Base-by-base conservation (phyloP, 2,888 invertebrate species). In the Bellardia pandia region DNA sequence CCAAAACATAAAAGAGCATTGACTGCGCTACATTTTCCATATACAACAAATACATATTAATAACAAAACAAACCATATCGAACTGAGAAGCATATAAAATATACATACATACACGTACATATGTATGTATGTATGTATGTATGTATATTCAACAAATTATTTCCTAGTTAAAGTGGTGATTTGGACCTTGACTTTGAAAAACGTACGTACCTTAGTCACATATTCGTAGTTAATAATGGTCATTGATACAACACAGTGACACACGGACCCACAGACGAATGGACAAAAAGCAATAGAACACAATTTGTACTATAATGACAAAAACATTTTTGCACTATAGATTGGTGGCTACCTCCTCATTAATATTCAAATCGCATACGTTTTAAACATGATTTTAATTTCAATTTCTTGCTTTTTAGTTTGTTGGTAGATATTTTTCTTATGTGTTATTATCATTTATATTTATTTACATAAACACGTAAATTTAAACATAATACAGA, bases 141-240 rank as follows among this genome's bases (percentile, higher is more conserved):
- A 75, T 56, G 58, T 51, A 56, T 56, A 7, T 14, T 66, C 5
- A 51, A 62, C 1, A 68, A 62, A 23, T 42, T 45, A 80, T 81
- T 87, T 87, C 86, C 86, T 77, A 60, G 69, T 87, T 62, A 2
- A 71, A 48, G 30, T 76, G 64, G 33, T 45, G 60, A 9, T 58
- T 30, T 23, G 3, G 16, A 78, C 86, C 86, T 84, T 87, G 86
- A 87, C 86, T 84, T 87, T 87, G 86, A 87, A 87, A 87, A 77
- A 81, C 68, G 58, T 77, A 48, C 66, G 42, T 14, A 51, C 11
- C 51, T n/a, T 37, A 51, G 60, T 68, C 48, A 60, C 60, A 69
- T 42, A 62, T 42, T 45, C 53, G 9, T 68, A 42, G 16, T 42
- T 14, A 45, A 7, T 42, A 58, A 74, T 84, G 86, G 78, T 75